Evolutionary conservation across 2,113 vertebrate genomes (phyloP), one percentile per base, ranked within the genome.

Genomic region (Phyllostomus hastatus): DNA sequence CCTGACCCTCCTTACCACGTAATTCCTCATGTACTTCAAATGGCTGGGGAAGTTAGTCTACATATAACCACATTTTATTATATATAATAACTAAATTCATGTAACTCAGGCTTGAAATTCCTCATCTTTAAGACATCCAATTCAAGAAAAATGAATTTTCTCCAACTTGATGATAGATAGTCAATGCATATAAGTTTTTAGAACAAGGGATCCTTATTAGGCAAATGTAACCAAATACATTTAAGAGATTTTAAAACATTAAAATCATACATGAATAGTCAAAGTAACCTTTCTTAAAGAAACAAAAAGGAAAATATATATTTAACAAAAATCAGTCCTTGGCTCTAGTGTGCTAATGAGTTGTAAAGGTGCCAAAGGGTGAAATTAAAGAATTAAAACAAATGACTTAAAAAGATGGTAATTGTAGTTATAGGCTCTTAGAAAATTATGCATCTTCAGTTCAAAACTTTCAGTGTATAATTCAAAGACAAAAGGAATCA

Each of bases 301-400:
- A 52, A 82, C 24, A 76, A 70, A 90, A 78, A 66, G 31, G 66
- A 38, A 90, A 79, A 66, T 4, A 85, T 43, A 24, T 6, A 94
- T 35, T 95, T 84, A 83, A 83, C 2, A 8, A 57, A 91, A 91
- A 66, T 61, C 67, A 95, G 38, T 84, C 24, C 28, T 78, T 14
- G 57, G 3, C 57, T 83, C 12, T 48, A 43, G 9, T 57, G 15
- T 67, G 7, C 26, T 48, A 33, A 88, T 70, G 22, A 72, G 22
- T 57, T 75, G 1, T 90, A 20, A 82, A 89, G 89, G 31, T 81
- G 31, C 2, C 57, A 69, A 82, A 86, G 10, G 52, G 16, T 48
- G 7, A 95, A 82, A 26, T 7, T 52, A 69, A 92, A 88, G 26
- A 76, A 88, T 66, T 57, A 92, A 79, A 92, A 82, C 11, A 96